Evolutionary conservation across 2,797 vertebrate genomes (phyloP).

Genomic region (Chaetodon trifasciatus): DNA sequence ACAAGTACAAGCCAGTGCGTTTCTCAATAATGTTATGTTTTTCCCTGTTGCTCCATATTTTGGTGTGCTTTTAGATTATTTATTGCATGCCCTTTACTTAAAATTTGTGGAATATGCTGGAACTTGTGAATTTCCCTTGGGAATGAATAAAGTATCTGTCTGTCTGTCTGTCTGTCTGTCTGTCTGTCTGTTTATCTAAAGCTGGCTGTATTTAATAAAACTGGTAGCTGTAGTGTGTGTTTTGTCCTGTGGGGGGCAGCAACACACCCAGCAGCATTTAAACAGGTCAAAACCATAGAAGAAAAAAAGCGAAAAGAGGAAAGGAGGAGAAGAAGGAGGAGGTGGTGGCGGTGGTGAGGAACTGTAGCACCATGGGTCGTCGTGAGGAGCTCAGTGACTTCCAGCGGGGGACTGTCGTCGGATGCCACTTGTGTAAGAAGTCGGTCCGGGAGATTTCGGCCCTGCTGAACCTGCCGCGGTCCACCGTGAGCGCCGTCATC

Average conservation of each 20-base stretch:
- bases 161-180: too few species aligned
- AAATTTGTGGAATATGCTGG: too few species aligned
- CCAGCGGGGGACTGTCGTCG: slow-evolving; percentile 65
- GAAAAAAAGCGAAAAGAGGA: background rate
- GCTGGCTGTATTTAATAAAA: background rate
- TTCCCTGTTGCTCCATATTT: too few species aligned
- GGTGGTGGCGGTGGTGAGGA: background rate
- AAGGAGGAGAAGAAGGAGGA: background rate
- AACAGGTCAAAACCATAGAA: background rate
- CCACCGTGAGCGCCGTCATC: slow-evolving; percentile 69
- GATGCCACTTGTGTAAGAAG: slow-evolving; percentile 68
- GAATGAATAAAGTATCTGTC: too few species aligned
- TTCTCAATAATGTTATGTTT: too few species aligned
- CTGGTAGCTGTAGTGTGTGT: background rate
- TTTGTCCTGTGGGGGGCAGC: slow-evolving; percentile 25
- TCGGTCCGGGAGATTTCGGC: slow-evolving; percentile 64
- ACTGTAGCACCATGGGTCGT: slow-evolving; percentile 46
- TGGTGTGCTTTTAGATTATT: too few species aligned
- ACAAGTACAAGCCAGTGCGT: too few species aligned
- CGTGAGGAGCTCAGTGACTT: slow-evolving; percentile 73
- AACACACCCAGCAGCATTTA: background rate
- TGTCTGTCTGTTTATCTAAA: too few species aligned
- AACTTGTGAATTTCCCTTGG: too few species aligned
- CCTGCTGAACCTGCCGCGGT: slow-evolving; percentile 57
- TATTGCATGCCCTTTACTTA: too few species aligned